These are phyloP conservation scores for Girardia tigrina DNA, from an alignment of 2,888 invertebrate genomes.

Conservation along the genomic window DNA sequence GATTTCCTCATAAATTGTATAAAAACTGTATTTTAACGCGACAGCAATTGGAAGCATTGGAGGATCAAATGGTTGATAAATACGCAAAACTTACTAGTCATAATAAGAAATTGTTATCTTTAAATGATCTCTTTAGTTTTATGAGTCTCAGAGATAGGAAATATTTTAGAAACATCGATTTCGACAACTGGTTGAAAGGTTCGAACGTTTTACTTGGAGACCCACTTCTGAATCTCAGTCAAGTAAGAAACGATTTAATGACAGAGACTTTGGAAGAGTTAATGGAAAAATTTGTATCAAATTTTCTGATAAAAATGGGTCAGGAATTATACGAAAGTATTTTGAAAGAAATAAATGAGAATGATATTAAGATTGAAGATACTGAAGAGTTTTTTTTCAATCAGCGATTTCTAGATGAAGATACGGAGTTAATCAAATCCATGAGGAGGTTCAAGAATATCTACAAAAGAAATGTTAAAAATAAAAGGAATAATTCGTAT, in stretches of 20 bases:
- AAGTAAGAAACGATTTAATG: neutral
- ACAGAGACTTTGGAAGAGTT: neutral
- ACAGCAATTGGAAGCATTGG: neutral
- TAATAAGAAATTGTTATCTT: neutral
- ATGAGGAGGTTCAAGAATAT: neutral
- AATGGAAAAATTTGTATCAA: neutral
- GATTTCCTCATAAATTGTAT: neutral
- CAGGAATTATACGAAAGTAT: neutral
- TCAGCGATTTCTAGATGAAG: conserved; percentile 10
- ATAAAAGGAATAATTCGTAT: neutral
- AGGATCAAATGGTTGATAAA: neutral
- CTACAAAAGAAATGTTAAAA: neutral
- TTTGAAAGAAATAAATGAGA: neutral
- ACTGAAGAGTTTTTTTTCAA: neutral
- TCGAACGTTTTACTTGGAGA: neutral
- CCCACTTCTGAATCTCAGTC: neutral
- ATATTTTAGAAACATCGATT: neutral
- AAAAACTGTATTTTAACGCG: neutral
- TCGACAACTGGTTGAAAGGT: neutral
- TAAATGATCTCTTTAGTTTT: neutral
- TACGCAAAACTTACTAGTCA: neutral
- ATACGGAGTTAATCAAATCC: neutral
- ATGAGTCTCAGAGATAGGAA: neutral
- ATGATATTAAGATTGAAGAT: neutral
- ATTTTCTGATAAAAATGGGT: too few relatives aligned